Conservation (phyloP, 1,140 invertebrate genomes). For the Drosophila bipectinata region DNA sequence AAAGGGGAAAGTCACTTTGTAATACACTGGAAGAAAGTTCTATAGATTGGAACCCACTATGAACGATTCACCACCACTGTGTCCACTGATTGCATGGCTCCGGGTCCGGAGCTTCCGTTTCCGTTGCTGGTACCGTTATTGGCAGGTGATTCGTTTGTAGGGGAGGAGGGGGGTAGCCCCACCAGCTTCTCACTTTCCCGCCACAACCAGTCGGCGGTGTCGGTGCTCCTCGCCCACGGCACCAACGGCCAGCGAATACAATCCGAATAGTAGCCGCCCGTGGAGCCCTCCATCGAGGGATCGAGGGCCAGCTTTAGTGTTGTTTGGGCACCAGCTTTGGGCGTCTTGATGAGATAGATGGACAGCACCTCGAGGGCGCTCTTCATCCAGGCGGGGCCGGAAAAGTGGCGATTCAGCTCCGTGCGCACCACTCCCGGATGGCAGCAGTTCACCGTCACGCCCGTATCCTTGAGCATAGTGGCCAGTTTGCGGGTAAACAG, state of each 20-base stretch:
- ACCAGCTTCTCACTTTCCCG: slow-evolving; percentile 84
- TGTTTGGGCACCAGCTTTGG: slow-evolving; percentile 91
- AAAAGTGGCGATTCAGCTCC: slow-evolving; percentile 88
- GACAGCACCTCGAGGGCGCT: slow-evolving; percentile 39
- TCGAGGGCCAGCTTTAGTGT: slow-evolving; percentile 91
- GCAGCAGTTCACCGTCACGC: slow-evolving; percentile 88
- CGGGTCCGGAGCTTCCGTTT: slow-evolving; percentile 1
- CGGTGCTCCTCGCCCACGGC: slow-evolving; percentile 82
- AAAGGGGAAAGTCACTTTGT: neutral
- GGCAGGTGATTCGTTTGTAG: slow-evolving; percentile 4
- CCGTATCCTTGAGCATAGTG: slow-evolving; percentile 85
- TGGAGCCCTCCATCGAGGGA: slow-evolving; percentile 88
- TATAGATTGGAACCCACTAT: slow-evolving; percentile 13
- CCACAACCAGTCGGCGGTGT: slow-evolving; percentile 90
- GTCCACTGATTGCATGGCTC: slow-evolving; percentile 44
- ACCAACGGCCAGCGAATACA: slow-evolving; percentile 83
- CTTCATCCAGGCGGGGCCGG: slow-evolving; percentile 55
- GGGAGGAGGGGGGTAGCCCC: slow-evolving; percentile 58
- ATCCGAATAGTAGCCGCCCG: slow-evolving; percentile 86
- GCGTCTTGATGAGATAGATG: slow-evolving; percentile 85
- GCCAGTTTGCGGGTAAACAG: slow-evolving; percentile 89
- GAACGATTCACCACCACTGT: slow-evolving; percentile 62
- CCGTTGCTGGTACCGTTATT: slow-evolving; percentile 27
- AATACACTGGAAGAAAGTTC: slow-evolving; percentile 13
- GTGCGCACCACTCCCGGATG: slow-evolving; percentile 91